These are phyloP conservation scores for Oxytorus armatus DNA, from an alignment of 2,888 invertebrate genomes.

Conservation along the genomic window DNA sequence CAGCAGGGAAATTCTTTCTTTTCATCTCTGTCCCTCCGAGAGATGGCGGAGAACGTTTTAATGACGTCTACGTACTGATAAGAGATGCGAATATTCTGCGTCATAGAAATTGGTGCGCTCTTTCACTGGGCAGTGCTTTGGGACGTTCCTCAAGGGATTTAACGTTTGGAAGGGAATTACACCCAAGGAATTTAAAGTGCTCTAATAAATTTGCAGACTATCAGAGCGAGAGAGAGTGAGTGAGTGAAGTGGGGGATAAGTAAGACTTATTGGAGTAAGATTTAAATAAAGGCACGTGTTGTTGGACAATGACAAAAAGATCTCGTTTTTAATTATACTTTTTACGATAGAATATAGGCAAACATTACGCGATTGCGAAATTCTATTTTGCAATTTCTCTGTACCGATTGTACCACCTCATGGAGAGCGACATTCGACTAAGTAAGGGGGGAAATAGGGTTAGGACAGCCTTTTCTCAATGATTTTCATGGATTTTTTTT, in stretches of 20 bases:
- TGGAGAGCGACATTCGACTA: too few species aligned
- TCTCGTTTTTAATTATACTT: neutral
- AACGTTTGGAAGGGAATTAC: conserved; percentile 40
- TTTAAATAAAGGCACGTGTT: conserved; percentile 2
- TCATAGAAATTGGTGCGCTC: conserved; percentile 36
- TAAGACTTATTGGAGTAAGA: conserved; percentile 5
- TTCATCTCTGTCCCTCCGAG: conserved; percentile 11
- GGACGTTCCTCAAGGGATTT: conserved; percentile 20
- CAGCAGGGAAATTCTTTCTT: conserved; percentile 34
- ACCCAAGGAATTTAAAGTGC: conserved; percentile 51
- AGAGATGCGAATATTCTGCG: conserved; percentile 39
- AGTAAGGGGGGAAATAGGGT: too few species aligned
- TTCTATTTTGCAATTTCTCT: too few species aligned
- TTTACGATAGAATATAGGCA: too few species aligned
- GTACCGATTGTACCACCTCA: too few species aligned
- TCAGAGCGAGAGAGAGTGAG: conserved; percentile 15
- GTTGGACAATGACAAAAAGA: neutral
- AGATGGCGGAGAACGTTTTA: conserved; percentile 57
- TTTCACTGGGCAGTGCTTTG: conserved; percentile 8
- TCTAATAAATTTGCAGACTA: conserved; percentile 38
- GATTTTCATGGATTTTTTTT: too few species aligned
- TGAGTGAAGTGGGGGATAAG: neutral
- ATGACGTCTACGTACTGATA: conserved; percentile 58
- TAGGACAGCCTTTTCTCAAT: too few species aligned
- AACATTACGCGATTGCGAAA: too few species aligned